Conservation (phyloP, 1,140 invertebrate genomes). For the Lepeophtheirus salmonis region DNA sequence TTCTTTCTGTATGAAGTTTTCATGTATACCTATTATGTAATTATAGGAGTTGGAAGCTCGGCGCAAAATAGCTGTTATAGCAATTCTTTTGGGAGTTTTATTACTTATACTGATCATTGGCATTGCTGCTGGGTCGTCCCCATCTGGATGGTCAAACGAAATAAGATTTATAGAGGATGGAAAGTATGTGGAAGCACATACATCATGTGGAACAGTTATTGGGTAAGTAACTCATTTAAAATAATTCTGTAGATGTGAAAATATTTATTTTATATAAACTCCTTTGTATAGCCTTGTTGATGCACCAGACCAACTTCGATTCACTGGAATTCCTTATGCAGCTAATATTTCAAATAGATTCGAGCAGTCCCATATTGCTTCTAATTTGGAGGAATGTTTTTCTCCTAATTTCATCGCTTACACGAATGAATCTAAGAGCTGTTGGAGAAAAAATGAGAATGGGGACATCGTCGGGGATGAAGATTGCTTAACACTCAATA, state of each 20-base stretch:
- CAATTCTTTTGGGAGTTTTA: too few species aligned
- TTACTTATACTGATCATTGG: conserved; percentile 17
- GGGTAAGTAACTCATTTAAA: neutral
- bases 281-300: conserved; percentile 1
- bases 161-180: neutral
- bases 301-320: neutral
- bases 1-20: too few species aligned
- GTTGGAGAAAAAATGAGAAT: neutral
- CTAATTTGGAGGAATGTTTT: neutral
- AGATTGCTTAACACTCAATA: conserved; percentile 57
- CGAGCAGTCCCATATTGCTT: neutral
- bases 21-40: too few species aligned
- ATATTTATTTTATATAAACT: neutral
- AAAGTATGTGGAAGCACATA: neutral
- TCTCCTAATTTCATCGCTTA: neutral
- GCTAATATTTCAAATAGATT: neutral
- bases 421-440: neutral
- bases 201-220: conserved; percentile 9
- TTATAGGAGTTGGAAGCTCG: too few species aligned
- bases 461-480: conserved; percentile 39
- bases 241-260: neutral
- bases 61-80: too few species aligned
- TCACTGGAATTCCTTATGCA: conserved; percentile 9
- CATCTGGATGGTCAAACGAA: neutral
- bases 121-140: neutral